These are phyloP conservation scores for Apantesis nais DNA, from an alignment of 2,888 invertebrate species.

Conservation along the genomic window DNA sequence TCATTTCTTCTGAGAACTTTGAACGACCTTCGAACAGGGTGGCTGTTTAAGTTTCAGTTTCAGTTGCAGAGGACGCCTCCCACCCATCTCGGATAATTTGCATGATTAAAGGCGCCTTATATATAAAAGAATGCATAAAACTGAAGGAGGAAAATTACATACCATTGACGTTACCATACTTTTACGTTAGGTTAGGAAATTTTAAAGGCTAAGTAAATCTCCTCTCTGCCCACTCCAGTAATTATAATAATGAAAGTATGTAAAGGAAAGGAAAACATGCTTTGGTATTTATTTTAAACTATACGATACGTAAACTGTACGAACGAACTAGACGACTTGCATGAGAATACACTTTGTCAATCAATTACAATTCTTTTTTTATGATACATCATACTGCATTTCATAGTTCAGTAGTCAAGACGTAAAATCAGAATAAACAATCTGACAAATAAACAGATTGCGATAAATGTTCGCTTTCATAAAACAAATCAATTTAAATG, in stretches of 20 bases:
- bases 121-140: constrained; percentile 60
- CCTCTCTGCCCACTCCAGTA: not conserved
- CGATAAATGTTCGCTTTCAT: not conserved
- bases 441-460: not conserved
- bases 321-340: too few relatives aligned
- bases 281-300: not conserved
- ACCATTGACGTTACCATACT: not conserved
- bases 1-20: constrained; percentile 79
- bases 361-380: not conserved
- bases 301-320: too few relatives aligned
- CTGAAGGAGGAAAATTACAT: constrained; percentile 48
- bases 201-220: not conserved
- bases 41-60: constrained; percentile 77
- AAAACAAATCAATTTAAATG: not conserved
- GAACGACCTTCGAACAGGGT: constrained; percentile 80
- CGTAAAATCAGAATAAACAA: not conserved
- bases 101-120: constrained; percentile 78
- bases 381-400: not conserved
- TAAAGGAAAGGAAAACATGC: not conserved
- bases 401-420: not conserved
- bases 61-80: constrained; percentile 69
- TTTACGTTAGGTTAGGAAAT: not conserved
- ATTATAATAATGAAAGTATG: not conserved
- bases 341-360: not conserved
- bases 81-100: constrained; percentile 76